Conservation (phyloP, 2,113 vertebrate species). For the Pteropus alecto region DNA sequence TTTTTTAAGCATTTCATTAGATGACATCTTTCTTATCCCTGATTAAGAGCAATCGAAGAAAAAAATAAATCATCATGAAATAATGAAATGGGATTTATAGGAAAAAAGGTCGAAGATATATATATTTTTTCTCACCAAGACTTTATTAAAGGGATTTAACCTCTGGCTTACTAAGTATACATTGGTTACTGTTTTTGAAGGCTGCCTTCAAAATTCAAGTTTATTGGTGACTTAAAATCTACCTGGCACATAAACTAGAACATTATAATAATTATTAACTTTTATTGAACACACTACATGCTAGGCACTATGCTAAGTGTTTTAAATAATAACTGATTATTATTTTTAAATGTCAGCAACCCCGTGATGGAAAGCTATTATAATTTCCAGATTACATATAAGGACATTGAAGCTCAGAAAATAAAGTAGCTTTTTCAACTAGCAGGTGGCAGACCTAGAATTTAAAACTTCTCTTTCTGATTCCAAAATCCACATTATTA, state of each 20-base stretch:
- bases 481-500: not conserved
- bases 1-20: not conserved
- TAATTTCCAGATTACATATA: not conserved
- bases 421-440: not conserved
- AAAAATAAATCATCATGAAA: not conserved
- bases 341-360: conserved; percentile 45
- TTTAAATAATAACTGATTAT: conserved; percentile 32
- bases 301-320: not conserved
- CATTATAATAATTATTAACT: conserved; percentile 7
- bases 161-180: not conserved
- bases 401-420: not conserved
- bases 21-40: not conserved
- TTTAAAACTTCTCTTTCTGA: not conserved
- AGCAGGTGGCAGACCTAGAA: not conserved
- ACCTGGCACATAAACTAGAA: not conserved
- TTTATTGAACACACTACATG: not conserved
- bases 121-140: not conserved
- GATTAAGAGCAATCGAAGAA: not conserved
- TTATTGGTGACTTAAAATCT: conserved; percentile 21
- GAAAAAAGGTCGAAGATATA: not conserved
- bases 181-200: not conserved
- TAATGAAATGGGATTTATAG: not conserved
- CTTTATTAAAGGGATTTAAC: not conserved
- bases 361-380: not conserved
- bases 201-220: not conserved